Percentiles rank a stretch among this genome's conserved stretches.
These are phyloP conservation scores for Sakesphorus luctuosus DNA, from an alignment of 2,113 vertebrate genomes.

Conservation along the genomic window DNA sequence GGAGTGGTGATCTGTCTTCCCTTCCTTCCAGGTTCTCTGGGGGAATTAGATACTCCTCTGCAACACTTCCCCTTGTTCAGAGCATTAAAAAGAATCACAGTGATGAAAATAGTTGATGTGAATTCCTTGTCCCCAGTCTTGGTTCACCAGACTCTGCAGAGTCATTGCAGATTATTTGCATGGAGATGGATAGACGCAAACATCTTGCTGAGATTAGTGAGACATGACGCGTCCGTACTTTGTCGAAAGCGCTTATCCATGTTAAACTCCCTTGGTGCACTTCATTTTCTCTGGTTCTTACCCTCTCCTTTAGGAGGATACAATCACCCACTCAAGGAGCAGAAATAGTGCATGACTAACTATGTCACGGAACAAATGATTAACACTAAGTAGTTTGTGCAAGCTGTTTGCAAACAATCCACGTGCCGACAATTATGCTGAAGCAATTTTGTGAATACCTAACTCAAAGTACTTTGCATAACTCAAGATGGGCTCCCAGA, in stretches of 20 bases:
- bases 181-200: neutral
- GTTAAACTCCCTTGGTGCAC: neutral
- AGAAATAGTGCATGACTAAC: slow-evolving; percentile 63
- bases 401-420: slow-evolving; percentile 68
- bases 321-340: slow-evolving; percentile 56
- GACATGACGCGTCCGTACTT: accelerated
- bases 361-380: slow-evolving; percentile 56
- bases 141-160: slow-evolving; percentile 31
- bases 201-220: neutral
- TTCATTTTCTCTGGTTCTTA: slow-evolving; percentile 12
- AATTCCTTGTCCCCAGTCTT: neutral
- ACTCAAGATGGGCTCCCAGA: neutral
- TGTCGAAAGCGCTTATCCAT: neutral
- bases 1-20: neutral
- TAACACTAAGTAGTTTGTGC: slow-evolving; percentile 58
- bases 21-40: slow-evolving; percentile 7
- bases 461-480: slow-evolving; percentile 47
- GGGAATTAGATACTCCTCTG: slow-evolving; percentile 32
- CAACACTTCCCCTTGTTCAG: neutral
- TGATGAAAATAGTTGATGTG: neutral
- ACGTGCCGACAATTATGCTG: slow-evolving; percentile 10
- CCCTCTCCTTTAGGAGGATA: slow-evolving; percentile 41
- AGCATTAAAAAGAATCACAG: neutral
- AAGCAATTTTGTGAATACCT: slow-evolving; percentile 57
- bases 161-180: neutral